Base-by-base conservation (phyloP, 2,113 vertebrate species). In the Sardina pilchardus region DNA sequence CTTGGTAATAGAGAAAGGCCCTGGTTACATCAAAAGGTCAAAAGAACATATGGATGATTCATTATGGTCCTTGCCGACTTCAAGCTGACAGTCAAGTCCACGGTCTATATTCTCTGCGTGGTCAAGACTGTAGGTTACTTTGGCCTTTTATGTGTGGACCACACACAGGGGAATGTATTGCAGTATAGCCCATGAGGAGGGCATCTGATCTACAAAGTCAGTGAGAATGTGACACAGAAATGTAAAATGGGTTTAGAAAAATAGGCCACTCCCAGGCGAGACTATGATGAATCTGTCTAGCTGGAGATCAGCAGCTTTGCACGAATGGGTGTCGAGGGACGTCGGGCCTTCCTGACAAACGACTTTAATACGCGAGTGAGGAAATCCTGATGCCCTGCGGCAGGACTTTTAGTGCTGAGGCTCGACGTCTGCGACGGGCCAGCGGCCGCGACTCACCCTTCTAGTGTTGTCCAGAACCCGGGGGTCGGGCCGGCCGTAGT, bases 401-500 rank as follows among this genome's bases (percentile, higher is more conserved):
- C 63, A 78, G 71, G 71, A 16, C 71, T 30, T n/a, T 30, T n/a
- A 26, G 9, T n/a, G 63, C n/a, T 10, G 53, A 24, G n/a, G n/a
- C n/a, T 30, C 5, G 1, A n/a, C n/a, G 50, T 17, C 19, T 56
- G 45, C 9, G 56, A 26, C 4, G 24, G 24, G 56, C 21, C 56
- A 53, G 56, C n/a, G 56, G 1, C 56, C 9, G 7, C n/a, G 30
- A 92, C 96, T 98, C 92, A 99, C 98, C 96, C 97, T 94, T 92
- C 97, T 96, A 0, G 98, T 99, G 92, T 99, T 99, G 88, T 99
- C 98, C 89, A 99, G 90, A 59, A 99, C 98, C 83, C 95, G 96
- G 83, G 97, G 95, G 84, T 99, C 98, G 0, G 98, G 97, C 17
- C 96, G 96, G 30, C 98, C 98, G 0, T 99, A 99, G 86, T 97